Conservation (phyloP, 2,797 vertebrate species). For the Oceanodroma leucorhoa region DNA sequence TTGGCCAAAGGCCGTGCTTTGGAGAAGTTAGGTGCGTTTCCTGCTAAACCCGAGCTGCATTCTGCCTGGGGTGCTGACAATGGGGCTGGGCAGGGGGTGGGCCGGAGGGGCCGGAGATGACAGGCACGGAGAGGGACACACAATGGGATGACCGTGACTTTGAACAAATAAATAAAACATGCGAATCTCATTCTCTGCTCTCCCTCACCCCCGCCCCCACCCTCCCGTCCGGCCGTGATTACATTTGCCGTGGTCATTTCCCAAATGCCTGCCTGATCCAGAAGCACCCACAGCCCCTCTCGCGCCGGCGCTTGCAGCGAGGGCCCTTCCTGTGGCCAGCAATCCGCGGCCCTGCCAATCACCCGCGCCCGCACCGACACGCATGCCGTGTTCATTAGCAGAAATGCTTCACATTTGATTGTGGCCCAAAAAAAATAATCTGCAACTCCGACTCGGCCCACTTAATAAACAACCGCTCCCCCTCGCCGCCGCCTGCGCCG, state of each 20-base stretch:
- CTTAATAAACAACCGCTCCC: conserved; percentile 53
- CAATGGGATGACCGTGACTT: conserved; percentile 79
- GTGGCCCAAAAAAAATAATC: conserved; percentile 20
- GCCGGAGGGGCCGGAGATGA: conserved; percentile 64
- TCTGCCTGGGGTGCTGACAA: conserved; percentile 67
- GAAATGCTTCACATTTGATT: conserved; percentile 37
- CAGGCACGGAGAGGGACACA: conserved; percentile 67
- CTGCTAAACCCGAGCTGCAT: conserved; percentile 17
- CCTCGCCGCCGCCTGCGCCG: background rate
- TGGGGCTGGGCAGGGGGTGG: conserved; percentile 61
- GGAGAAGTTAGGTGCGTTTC: conserved; percentile 17
- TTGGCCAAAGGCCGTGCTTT: background rate
- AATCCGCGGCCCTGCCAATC: conserved; percentile 69
- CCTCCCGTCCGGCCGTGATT: conserved; percentile 70
- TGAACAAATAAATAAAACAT: conserved; percentile 83
- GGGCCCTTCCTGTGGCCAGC: conserved; percentile 72
- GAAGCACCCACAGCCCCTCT: conserved; percentile 58
- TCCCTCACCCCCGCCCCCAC: conserved; percentile 34
- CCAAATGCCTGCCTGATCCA: conserved; percentile 69
- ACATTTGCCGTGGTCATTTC: conserved; percentile 80
- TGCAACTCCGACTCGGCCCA: conserved; percentile 32
- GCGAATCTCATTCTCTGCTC: conserved; percentile 58
- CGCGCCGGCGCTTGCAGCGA: conserved; percentile 41
- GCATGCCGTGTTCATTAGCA: conserved; percentile 63
- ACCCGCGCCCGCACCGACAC: conserved; percentile 45